Evolutionary conservation across 2,888 invertebrate species (phyloP).

Genomic region (Fragum fragum): DNA sequence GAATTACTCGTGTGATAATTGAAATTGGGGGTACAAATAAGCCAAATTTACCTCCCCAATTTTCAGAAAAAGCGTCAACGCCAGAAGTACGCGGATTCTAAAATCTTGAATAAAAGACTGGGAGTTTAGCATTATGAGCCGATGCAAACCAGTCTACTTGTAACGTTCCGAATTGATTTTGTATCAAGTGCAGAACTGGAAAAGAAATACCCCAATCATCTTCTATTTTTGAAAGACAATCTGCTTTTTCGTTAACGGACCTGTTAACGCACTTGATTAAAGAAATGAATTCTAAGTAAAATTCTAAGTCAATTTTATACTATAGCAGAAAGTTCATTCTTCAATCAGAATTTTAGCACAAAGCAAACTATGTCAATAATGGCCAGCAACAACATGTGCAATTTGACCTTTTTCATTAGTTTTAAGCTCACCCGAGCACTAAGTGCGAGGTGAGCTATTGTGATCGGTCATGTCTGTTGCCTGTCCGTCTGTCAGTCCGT

Average conservation of each 20-base stretch:
- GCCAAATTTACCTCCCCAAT: conserved; percentile 33
- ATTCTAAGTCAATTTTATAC: conserved; percentile 28
- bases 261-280: conserved; percentile 52
- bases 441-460: too few relatives aligned
- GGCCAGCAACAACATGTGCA: too few relatives aligned
- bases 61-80: conserved; percentile 44
- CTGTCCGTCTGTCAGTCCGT: too few relatives aligned
- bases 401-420: too few relatives aligned
- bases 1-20: too few relatives aligned
- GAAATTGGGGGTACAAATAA: conserved; percentile 53
- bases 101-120: conserved; percentile 46
- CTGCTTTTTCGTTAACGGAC: conserved; percentile 49
- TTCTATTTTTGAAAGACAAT: conserved; percentile 41
- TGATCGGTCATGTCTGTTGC: too few relatives aligned
- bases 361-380: conserved; percentile 36
- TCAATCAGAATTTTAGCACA: conserved; percentile 31
- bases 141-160: conserved; percentile 53
- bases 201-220: conserved; percentile 59
- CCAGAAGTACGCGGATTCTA: conserved; percentile 42
- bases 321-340: conserved; percentile 20
- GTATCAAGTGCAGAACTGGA: conserved; percentile 29
- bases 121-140: conserved; percentile 36
- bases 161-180: conserved; percentile 22
- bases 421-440: conserved; percentile 44
- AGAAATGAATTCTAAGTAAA: conserved; percentile 28